A percentile compares a stretch with the other conserved stretches of the same genome.
These are phyloP conservation scores for Archaeoteleia sp. DNA, from an alignment of 2,888 invertebrate genomes.

Conservation along the genomic window DNA sequence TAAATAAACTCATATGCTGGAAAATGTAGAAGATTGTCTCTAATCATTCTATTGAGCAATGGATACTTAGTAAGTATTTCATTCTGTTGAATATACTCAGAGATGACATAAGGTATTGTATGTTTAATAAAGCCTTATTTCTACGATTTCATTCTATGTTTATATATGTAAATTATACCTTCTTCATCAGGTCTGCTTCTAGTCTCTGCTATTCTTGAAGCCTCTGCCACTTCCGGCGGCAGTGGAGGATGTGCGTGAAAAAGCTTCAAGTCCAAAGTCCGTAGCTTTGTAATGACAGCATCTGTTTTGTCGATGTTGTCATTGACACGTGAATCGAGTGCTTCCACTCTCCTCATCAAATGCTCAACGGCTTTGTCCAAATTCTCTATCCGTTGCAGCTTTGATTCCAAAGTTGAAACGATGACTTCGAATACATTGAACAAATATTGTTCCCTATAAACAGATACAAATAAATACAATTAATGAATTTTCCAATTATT, in stretches of 20 bases:
- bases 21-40: no score
- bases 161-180: constrained; percentile 56
- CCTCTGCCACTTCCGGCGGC: constrained; percentile 70
- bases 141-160: no score
- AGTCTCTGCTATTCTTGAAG: constrained; percentile 60
- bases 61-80: no score
- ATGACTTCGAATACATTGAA: constrained; percentile 93
- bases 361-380: constrained; percentile 91
- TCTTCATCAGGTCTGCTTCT: constrained; percentile 59
- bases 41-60: no score
- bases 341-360: constrained; percentile 89
- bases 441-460: constrained; percentile 89
- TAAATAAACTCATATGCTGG: no score
- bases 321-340: constrained; percentile 86
- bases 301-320: constrained; percentile 91
- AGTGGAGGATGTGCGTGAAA: constrained; percentile 78
- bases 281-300: constrained; percentile 85
- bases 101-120: no score
- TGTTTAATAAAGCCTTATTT: no score
- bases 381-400: constrained; percentile 90
- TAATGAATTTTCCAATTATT: constrained; percentile 4
- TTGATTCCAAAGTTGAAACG: constrained; percentile 90
- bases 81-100: no score
- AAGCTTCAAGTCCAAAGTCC: constrained; percentile 84
- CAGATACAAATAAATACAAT: no score